Base-by-base conservation (phyloP, 2,113 vertebrate genomes). In the Cygnus atratus region DNA sequence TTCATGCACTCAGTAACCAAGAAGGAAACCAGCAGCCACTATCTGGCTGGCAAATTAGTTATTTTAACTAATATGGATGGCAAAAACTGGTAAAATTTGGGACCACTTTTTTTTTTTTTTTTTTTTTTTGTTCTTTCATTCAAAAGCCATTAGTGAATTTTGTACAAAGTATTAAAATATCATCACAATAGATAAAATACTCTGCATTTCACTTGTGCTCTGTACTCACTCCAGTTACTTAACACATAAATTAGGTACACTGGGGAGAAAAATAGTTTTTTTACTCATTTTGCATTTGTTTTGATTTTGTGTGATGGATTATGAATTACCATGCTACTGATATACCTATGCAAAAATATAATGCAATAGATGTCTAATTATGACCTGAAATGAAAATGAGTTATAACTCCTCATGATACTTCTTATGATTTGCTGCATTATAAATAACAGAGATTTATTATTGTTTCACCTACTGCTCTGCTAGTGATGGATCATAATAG, bases 371-470 rank as follows among this genome's bases (percentile, higher is more conserved):
- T 81, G 67, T 96, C 88, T 97, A 97, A 98, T 98, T 97, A 97
- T 43, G 79, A 90, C 82, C 88, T 73, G 95, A 95, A 96, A 94
- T 80, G 95, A 96, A 92, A 90, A 71, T 97, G 97, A 98, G 90
- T 97, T 97, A 97, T 95, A 96, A 67, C 95, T 97, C 87, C 5
- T 44, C n/a, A 88, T 95, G 96, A 95, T 95, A 83, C 87, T 96
- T 97, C 96, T 96, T 96, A 88, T 97, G 96, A 98, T 97, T 98
- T 98, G 96, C 92, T 97, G 87, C 91, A 71, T 92, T 97, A 97
- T 98, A 98, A 98, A 98, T 97, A 97, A 97, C 26, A 46, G 65
- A 98, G 97, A 98, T 98, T 97, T 98, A 98, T 97, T 92, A 90
- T 54, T 72, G 85, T 95, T 98, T 97, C 91, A 91, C 95, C 67